Percentiles rank a stretch among this genome's conserved stretches.
phyloP scores from a whole-genome alignment of 2,888 invertebrate species.

The Leptopilina myrica region DNA sequence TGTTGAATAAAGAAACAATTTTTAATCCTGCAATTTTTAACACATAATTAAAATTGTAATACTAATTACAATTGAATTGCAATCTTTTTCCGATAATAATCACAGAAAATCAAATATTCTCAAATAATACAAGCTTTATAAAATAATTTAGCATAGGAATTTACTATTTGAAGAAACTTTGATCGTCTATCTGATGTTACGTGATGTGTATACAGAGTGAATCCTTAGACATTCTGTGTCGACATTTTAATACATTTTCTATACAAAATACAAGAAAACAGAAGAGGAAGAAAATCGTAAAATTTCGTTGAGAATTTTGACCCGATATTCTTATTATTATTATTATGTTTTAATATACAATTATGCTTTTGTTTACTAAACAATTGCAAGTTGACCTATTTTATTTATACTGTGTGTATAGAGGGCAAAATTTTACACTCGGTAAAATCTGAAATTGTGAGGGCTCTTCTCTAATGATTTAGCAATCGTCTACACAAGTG shows the following conservation, averaged over 20 bases:
- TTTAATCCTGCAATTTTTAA: too few species aligned
- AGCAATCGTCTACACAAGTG: constrained; percentile 27
- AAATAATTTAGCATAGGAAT: constrained; percentile 16
- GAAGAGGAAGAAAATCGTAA: neutral
- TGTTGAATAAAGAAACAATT: constrained; percentile 46
- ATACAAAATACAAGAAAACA: neutral
- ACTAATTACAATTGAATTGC: too few species aligned
- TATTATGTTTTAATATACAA: neutral
- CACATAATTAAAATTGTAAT: too few species aligned
- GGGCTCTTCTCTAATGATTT: constrained; percentile 33
- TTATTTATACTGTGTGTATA: too few species aligned
- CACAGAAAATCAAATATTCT: constrained; percentile 1
- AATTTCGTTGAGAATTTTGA: neutral
- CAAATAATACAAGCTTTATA: neutral
- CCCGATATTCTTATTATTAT: neutral
- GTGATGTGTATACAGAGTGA: neutral
- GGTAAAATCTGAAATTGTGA: constrained; percentile 2
- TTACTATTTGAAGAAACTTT: constrained; percentile 5
- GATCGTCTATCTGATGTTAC: constrained; percentile 19
- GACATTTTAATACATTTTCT: constrained; percentile 31
- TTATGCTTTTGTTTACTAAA: too few species aligned
- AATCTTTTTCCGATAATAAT: neutral
- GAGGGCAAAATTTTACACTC: constrained; percentile 23
- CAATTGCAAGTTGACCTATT: too few species aligned
- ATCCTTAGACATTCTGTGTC: neutral